Conservation (phyloP, 1,140 invertebrate species). For the Forficula auricularia region DNA sequence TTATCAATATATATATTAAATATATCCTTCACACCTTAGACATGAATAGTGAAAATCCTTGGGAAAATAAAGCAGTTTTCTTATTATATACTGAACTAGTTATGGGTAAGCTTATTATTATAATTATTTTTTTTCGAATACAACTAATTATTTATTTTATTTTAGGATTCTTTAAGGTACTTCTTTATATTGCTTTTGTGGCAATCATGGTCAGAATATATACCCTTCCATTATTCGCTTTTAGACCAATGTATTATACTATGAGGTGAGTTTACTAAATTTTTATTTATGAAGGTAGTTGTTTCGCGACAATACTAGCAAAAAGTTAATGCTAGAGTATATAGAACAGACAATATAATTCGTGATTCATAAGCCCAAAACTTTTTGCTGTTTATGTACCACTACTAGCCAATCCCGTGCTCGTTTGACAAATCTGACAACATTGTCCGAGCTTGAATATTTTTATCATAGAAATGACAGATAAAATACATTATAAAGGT, state of each 20-base stretch:
- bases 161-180: conserved; percentile 55
- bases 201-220: conserved; percentile 94
- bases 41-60: conserved; percentile 86
- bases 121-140: conserved; percentile 1
- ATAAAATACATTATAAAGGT: too few species aligned
- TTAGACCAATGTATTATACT: conserved; percentile 97
- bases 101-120: conserved; percentile 53
- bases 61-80: conserved; percentile 98
- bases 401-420: too few species aligned
- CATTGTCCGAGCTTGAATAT: too few species aligned
- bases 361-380: too few species aligned
- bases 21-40: conserved; percentile 89
- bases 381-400: too few species aligned
- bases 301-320: too few species aligned
- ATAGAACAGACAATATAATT: too few species aligned
- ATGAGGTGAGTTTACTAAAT: conserved; percentile 59
- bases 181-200: conserved; percentile 87
- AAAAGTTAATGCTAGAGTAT: too few species aligned
- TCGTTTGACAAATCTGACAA: too few species aligned
- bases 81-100: conserved; percentile 90
- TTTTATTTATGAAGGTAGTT: too few species aligned
- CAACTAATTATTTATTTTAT: conserved; percentile 12
- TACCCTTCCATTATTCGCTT: conserved; percentile 93
- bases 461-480: too few species aligned
- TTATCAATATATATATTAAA: conserved; percentile 86